Conservation (phyloP, 2,797 vertebrate genomes). For the Antrozous pallidus region DNA sequence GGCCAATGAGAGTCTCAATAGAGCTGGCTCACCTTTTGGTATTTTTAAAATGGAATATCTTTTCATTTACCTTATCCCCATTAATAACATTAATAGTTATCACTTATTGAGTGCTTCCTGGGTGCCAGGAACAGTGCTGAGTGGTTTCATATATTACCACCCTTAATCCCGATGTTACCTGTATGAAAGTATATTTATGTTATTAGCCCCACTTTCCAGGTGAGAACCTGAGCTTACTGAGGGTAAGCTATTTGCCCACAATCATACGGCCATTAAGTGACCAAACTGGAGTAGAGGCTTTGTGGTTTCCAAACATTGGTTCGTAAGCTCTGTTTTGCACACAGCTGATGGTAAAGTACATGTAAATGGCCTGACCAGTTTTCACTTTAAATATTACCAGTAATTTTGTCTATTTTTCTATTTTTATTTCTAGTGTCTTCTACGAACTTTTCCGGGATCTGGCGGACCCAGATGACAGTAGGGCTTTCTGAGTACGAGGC, state of each 20-base stretch:
- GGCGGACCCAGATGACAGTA: constrained; percentile 85
- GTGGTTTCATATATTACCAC: not conserved
- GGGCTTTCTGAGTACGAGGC: constrained; percentile 87
- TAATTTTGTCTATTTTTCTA: not conserved
- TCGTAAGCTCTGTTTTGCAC: not conserved
- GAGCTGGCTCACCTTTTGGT: not conserved
- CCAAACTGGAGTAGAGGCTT: not conserved
- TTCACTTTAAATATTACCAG: not conserved
- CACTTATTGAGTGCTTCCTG: not conserved
- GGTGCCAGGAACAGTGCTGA: not conserved
- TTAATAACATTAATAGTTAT: not conserved
- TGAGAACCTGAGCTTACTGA: not conserved
- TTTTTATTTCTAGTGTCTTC: constrained; percentile 85
- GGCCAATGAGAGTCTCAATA: not conserved
- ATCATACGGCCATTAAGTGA: not conserved
- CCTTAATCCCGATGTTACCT: not conserved
- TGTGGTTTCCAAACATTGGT: not conserved
- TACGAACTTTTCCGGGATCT: constrained; percentile 86
- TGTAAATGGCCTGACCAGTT: not conserved
- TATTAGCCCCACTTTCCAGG: not conserved
- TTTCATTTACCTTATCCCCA: not conserved
- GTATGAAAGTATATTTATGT: not conserved
- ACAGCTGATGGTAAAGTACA: not conserved
- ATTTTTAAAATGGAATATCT: not conserved
- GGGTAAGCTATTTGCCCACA: not conserved